Percentiles rank a stretch among this genome's conserved stretches.
Evolutionary conservation across 2,888 invertebrate species (phyloP).

Genomic region (Disparrhopalites patrizii): DNA sequence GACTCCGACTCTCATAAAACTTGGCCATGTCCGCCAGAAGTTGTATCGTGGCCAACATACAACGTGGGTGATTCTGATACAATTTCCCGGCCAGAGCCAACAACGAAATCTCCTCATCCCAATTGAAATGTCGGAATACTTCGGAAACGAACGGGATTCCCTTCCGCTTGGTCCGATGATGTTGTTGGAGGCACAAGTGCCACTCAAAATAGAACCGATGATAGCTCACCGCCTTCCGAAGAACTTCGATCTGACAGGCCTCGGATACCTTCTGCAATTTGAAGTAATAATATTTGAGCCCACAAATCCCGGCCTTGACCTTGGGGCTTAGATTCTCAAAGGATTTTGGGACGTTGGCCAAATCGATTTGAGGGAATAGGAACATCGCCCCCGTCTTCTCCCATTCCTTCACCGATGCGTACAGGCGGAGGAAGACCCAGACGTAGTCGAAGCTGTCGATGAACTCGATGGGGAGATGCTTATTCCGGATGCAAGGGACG

Average conservation of each 20-base stretch:
- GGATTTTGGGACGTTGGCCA: constrained; percentile 2
- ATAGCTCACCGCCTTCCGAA: neutral
- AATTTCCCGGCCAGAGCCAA: constrained; percentile 7
- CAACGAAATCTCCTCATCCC: constrained; percentile 11
- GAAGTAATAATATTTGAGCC: constrained; percentile 15
- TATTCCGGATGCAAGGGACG: neutral
- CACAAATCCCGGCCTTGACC: constrained; percentile 9
- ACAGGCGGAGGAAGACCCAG: constrained; percentile 9
- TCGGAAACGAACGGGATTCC: neutral
- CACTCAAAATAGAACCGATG: constrained; percentile 5
- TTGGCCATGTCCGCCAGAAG: constrained; percentile 13
- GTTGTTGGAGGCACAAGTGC: constrained; percentile 8
- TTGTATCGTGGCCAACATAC: constrained; percentile 3
- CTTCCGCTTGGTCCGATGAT: neutral
- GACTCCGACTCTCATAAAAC: neutral
- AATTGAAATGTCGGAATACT: neutral
- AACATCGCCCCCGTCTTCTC: constrained; percentile 7
- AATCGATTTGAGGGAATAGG: constrained; percentile 15
- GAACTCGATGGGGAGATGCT: neutral
- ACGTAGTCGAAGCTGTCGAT: constrained; percentile 18
- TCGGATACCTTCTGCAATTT: neutral
- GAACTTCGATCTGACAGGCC: constrained; percentile 1
- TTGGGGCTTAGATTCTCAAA: constrained; percentile 3
- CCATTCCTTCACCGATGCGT: constrained; percentile 9
- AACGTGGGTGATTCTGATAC: neutral